Percentiles rank a stretch among this genome's conserved stretches.
Evolutionary conservation across 2,888 invertebrate genomes (phyloP).

Genomic region (Drosophila leonis): DNA sequence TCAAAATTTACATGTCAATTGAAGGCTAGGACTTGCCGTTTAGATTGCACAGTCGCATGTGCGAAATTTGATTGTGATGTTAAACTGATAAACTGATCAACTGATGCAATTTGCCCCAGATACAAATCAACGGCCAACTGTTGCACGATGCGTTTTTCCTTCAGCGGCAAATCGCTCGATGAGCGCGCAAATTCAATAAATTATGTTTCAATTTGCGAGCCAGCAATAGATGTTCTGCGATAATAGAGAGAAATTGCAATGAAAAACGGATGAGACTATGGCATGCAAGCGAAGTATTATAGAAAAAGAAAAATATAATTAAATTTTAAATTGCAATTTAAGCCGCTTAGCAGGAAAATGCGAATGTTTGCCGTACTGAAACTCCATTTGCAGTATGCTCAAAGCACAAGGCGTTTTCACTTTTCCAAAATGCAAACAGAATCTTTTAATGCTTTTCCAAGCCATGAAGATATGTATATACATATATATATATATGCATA

Average conservation of each 20-base stretch:
- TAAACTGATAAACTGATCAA: slow-evolving; percentile 58
- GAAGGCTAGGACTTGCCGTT: slow-evolving; percentile 14
- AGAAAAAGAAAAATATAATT: slow-evolving; percentile 10
- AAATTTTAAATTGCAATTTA: slow-evolving; percentile 23
- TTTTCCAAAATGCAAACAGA: slow-evolving; percentile 16
- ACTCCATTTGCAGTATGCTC: slow-evolving; percentile 32
- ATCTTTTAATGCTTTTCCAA: slow-evolving; percentile 25
- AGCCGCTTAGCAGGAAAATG: slow-evolving; percentile 15
- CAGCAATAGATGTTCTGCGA: slow-evolving; percentile 7
- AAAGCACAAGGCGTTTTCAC: slow-evolving; percentile 26
- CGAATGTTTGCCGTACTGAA: slow-evolving; percentile 30
- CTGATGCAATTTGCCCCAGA: slow-evolving; percentile 41
- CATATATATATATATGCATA: slow-evolving; percentile 1
- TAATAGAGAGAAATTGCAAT: slow-evolving; percentile 25
- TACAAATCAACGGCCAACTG: slow-evolving; percentile 65
- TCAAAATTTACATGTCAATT: slow-evolving; percentile 31
- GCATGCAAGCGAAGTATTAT: neutral
- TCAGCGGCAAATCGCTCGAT: slow-evolving; percentile 25
- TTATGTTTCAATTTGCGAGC: slow-evolving; percentile 55
- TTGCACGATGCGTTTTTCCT: slow-evolving; percentile 41
- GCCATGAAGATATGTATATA: slow-evolving; percentile 25
- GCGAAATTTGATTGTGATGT: slow-evolving; percentile 50
- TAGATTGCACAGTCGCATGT: slow-evolving; percentile 26
- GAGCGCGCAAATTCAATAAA: slow-evolving; percentile 71
- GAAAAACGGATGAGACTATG: neutral